phyloP scores from a whole-genome alignment of 2,113 vertebrate species.

The Hippocampus comes region DNA sequence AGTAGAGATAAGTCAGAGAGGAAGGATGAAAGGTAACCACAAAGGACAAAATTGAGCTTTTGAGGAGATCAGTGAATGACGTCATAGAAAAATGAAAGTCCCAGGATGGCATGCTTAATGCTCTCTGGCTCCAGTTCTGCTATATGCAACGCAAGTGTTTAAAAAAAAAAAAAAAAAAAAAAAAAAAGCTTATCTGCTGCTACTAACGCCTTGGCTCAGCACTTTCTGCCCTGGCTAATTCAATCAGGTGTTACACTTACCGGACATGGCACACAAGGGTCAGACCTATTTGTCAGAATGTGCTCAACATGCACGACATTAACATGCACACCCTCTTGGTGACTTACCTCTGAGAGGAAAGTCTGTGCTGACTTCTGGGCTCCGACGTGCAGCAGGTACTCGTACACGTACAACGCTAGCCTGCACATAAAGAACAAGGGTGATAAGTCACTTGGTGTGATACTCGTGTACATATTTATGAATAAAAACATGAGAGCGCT shows the following conservation, averaged over 20 bases:
- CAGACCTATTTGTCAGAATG: slow-evolving; percentile 23
- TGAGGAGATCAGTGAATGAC: slow-evolving; percentile 31
- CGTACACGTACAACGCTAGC: slow-evolving; percentile 97
- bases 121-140: slow-evolving; percentile 30
- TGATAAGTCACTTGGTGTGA: slow-evolving; percentile 12
- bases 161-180: slow-evolving; percentile 18
- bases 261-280: slow-evolving; percentile 27
- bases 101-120: not conserved
- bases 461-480: not conserved
- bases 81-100: slow-evolving; percentile 35
- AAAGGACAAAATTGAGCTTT: slow-evolving; percentile 10
- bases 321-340: slow-evolving; percentile 15
- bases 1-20: slow-evolving; percentile 8
- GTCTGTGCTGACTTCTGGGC: slow-evolving; percentile 99
- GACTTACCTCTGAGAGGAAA: slow-evolving; percentile 96
- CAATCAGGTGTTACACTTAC: slow-evolving; percentile 50
- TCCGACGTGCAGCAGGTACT: slow-evolving; percentile 98
- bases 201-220: slow-evolving; percentile 48
- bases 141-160: slow-evolving; percentile 48
- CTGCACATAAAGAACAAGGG: slow-evolving; percentile 63
- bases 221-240: slow-evolving; percentile 43
- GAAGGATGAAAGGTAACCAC: slow-evolving; percentile 3
- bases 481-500: not conserved
- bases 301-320: slow-evolving; percentile 24
- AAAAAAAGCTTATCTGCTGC: slow-evolving; percentile 35